Conservation (phyloP, 2,113 vertebrate species). For the Crocuta crocuta region DNA sequence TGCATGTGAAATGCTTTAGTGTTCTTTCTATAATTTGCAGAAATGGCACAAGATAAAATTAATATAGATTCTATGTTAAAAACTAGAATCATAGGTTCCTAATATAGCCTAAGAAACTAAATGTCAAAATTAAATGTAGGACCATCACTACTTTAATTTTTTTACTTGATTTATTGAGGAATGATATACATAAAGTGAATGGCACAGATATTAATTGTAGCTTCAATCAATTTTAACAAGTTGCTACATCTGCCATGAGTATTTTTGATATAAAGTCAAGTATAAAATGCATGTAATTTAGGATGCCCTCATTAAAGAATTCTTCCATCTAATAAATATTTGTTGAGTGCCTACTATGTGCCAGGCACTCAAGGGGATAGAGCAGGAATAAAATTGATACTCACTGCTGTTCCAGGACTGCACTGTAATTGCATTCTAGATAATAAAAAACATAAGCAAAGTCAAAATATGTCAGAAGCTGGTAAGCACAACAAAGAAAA, state of each 20-base stretch:
- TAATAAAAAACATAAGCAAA: background rate
- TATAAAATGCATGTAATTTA: background rate
- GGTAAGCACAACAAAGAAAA: background rate
- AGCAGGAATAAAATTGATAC: background rate
- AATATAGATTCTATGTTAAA: background rate
- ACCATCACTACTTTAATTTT: background rate
- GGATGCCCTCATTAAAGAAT: background rate
- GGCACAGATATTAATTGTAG: background rate
- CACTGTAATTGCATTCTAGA: background rate
- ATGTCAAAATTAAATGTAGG: background rate
- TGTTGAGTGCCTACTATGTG: background rate
- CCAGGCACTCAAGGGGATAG: background rate
- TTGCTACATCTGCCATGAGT: background rate
- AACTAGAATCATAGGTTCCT: background rate
- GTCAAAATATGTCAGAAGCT: constrained; percentile 17
- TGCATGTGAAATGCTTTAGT: background rate
- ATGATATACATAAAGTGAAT: background rate
- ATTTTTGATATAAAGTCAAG: background rate
- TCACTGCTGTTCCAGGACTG: background rate
- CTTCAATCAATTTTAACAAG: background rate
- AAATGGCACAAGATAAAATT: background rate
- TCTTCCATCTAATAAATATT: background rate
- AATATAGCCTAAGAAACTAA: background rate
- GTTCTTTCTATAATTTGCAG: background rate
- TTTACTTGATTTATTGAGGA: background rate